phyloP scores from a whole-genome alignment of 2,888 invertebrate species.

The Teinopalpus imperialis region DNA sequence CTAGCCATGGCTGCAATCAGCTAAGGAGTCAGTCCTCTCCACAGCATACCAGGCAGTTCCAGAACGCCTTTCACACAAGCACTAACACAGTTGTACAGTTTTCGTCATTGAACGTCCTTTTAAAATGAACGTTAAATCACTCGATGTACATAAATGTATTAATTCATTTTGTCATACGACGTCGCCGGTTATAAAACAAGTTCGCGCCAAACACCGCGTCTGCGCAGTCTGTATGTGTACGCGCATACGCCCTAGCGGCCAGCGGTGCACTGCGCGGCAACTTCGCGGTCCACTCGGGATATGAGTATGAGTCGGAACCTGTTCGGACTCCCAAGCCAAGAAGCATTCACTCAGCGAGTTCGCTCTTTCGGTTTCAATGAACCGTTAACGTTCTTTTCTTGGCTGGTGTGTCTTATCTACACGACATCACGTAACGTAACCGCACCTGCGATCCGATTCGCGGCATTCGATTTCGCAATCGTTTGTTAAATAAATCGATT shows the following conservation, averaged over 20 bases:
- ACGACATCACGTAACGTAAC: conserved; percentile 57
- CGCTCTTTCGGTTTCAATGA: conserved; percentile 77
- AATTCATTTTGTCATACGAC: conserved; percentile 43
- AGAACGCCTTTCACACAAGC: conserved; percentile 46
- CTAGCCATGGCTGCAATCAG: conserved; percentile 80
- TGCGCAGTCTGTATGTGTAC: conserved; percentile 53
- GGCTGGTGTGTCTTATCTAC: conserved; percentile 60
- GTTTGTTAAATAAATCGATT: conserved; percentile 22
- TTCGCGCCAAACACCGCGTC: conserved; percentile 41
- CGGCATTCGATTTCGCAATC: conserved; percentile 6
- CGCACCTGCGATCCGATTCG: conserved; percentile 36
- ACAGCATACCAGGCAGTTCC: conserved; percentile 45
- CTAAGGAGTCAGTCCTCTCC: conserved; percentile 49
- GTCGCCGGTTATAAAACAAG: conserved; percentile 35
- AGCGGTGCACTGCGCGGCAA: conserved; percentile 67
- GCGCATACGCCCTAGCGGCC: conserved; percentile 64
- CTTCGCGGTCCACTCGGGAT: conserved; percentile 61
- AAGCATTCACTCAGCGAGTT: conserved; percentile 57
- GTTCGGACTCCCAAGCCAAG: conserved; percentile 50
- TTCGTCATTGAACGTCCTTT: conserved; percentile 31
- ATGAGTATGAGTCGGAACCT: conserved; percentile 70
- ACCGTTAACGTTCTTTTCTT: conserved; percentile 75
- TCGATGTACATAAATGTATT: conserved; percentile 37
- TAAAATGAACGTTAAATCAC: conserved; percentile 25
- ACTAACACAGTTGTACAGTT: conserved; percentile 41